Percentiles rank a stretch among this genome's conserved stretches.
Conservation (phyloP, 2,888 invertebrate species). For the Stramonita haemastoma region DNA sequence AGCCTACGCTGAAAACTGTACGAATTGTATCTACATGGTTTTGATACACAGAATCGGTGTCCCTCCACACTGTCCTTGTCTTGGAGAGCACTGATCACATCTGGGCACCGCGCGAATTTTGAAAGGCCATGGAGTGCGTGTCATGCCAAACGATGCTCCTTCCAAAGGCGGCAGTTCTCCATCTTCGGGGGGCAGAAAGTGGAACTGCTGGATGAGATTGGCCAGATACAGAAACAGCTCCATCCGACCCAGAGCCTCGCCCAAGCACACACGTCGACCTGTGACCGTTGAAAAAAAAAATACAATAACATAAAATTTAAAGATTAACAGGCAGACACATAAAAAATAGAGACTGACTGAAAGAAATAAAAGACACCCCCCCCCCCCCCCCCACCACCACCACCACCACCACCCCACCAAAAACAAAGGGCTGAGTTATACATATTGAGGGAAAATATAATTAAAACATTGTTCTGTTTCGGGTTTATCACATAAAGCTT, state of each 20-base stretch:
- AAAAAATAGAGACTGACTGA: too few relatives aligned
- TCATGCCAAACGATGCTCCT: not conserved
- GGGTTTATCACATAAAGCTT: too few relatives aligned
- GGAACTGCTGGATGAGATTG: not conserved
- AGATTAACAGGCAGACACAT: not conserved
- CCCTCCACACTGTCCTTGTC: too few relatives aligned
- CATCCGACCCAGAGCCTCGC: not conserved
- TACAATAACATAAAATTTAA: not conserved
- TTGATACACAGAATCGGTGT: too few relatives aligned
- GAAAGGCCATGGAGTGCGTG: not conserved
- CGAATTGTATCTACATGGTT: too few relatives aligned
- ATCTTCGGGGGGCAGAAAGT: slow-evolving; percentile 5
- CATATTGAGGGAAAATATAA: too few relatives aligned
- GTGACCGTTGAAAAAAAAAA: not conserved
- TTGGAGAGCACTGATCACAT: not conserved
- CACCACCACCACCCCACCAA: too few relatives aligned
- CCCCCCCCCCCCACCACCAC: too few relatives aligned
- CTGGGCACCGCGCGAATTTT: not conserved
- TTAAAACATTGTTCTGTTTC: too few relatives aligned
- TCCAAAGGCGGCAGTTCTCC: not conserved
- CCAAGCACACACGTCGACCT: not conserved
- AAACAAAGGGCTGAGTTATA: too few relatives aligned
- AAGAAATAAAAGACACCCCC: too few relatives aligned
- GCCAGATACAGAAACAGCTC: slow-evolving; percentile 8
- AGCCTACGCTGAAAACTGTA: too few relatives aligned